phyloP scores from a whole-genome alignment of 1,140 invertebrate species.

The Hypothenemus hampei region DNA sequence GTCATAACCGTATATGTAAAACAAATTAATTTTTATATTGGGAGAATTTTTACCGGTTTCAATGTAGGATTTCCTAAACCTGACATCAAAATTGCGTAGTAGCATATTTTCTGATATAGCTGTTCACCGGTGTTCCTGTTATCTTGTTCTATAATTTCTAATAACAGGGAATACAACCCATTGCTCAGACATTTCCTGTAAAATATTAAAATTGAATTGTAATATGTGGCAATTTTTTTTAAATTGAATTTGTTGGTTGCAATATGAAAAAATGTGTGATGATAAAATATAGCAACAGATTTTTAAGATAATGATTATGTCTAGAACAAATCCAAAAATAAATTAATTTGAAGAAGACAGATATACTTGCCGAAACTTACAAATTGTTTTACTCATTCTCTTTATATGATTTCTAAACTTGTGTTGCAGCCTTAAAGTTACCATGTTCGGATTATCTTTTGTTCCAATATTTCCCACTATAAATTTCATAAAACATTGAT shows the following conservation, averaged over 20 bases:
- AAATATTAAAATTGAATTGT: background rate
- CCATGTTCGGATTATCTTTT: conserved; percentile 42
- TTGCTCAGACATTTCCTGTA: background rate
- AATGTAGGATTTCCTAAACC: conserved; percentile 19
- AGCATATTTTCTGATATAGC: conserved; percentile 10
- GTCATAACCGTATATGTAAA: too few species aligned
- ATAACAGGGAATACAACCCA: conserved; percentile 6
- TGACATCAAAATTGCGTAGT: conserved; percentile 12
- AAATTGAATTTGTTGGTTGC: background rate
- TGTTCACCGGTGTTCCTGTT: background rate
- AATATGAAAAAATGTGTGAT: background rate
- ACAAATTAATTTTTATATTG: too few species aligned
- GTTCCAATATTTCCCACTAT: conserved; percentile 42
- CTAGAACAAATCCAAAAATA: background rate
- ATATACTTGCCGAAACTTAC: conserved; percentile 1
- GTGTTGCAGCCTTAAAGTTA: conserved; percentile 62
- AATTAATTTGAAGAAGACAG: too few species aligned
- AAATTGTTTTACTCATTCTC: background rate
- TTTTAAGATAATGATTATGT: background rate
- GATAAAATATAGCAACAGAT: background rate
- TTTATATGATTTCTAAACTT: conserved; percentile 49
- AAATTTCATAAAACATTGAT: conserved; percentile 22
- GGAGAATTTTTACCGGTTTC: conserved; percentile 4
- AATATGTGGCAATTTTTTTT: background rate
- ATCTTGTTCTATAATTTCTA: conserved; percentile 15